These are phyloP conservation scores for Grammomys surdaster DNA, from an alignment of 2,113 vertebrate genomes.

Conservation along the genomic window DNA sequence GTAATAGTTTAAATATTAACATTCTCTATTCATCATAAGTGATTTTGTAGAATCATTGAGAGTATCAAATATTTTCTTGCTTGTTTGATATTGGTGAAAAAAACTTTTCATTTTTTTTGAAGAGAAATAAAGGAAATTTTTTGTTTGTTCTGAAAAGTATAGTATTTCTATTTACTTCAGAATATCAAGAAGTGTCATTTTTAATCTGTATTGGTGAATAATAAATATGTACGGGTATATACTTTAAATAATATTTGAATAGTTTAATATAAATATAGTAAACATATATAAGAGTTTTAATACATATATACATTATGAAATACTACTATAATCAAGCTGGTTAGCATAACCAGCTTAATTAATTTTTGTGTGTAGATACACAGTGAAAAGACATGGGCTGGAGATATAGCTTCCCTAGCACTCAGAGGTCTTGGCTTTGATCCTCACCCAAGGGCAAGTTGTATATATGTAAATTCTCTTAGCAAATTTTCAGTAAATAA, in stretches of 20 bases:
- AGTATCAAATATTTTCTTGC: slow-evolving; percentile 13
- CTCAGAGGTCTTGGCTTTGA: neutral
- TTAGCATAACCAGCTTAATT: neutral
- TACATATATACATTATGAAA: neutral
- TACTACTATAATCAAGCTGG: neutral
- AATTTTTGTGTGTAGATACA: neutral
- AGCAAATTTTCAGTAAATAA: neutral
- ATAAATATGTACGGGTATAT: neutral
- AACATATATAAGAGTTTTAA: neutral
- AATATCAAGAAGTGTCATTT: neutral
- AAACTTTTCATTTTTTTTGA: neutral
- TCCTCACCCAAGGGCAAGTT: neutral
- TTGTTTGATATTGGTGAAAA: neutral
- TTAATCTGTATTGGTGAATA: neutral
- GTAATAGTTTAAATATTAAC: neutral
- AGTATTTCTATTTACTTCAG: slow-evolving; percentile 15
- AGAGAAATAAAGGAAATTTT: slow-evolving; percentile 22
- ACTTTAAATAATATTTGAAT: neutral
- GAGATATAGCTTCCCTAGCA: neutral
- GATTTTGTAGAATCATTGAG: neutral
- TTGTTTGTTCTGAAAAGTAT: slow-evolving; percentile 21
- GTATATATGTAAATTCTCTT: neutral
- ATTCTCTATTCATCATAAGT: neutral
- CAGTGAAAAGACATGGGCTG: neutral
- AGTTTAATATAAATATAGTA: neutral